phyloP scores from a whole-genome alignment of 2,888 invertebrate genomes.

The Dinocampus coccinellae region DNA sequence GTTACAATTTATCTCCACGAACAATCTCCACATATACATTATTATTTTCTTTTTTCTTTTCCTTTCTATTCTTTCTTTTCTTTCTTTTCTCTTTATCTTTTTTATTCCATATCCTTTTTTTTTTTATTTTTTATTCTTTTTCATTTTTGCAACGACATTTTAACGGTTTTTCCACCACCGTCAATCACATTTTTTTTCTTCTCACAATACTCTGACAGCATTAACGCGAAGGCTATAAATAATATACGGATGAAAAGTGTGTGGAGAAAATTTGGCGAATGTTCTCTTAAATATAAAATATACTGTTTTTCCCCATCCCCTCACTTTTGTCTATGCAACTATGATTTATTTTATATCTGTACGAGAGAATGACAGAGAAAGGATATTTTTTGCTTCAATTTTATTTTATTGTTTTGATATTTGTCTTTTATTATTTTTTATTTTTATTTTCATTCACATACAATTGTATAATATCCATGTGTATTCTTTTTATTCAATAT shows the following conservation, averaged over 20 bases:
- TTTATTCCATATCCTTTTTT: not conserved
- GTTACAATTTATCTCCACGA: not conserved
- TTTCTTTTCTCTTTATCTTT: not conserved
- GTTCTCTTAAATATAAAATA: conserved; percentile 19
- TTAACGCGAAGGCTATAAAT: conserved; percentile 29
- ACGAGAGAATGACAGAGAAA: not conserved
- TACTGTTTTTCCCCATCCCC: too few species aligned
- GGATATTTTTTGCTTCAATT: not conserved
- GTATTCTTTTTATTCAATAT: not conserved
- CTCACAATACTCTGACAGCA: conserved; percentile 21
- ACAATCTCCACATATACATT: not conserved
- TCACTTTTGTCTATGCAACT: too few species aligned
- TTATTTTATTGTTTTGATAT: not conserved
- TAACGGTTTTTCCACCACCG: conserved; percentile 16
- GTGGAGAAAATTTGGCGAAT: conserved; percentile 27
- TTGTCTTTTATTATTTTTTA: not conserved
- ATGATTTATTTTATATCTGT: conserved; percentile 11
- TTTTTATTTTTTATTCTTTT: not conserved
- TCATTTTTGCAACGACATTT: not conserved
- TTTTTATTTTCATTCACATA: not conserved
- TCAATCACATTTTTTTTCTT: conserved; percentile 44
- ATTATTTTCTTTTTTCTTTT: not conserved
- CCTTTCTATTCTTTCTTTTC: not conserved
- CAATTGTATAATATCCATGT: not conserved
- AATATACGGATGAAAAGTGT: conserved; percentile 24